Evolutionary conservation across 2,113 vertebrate genomes (phyloP).

Genomic region (Montifringilla adamsi): DNA sequence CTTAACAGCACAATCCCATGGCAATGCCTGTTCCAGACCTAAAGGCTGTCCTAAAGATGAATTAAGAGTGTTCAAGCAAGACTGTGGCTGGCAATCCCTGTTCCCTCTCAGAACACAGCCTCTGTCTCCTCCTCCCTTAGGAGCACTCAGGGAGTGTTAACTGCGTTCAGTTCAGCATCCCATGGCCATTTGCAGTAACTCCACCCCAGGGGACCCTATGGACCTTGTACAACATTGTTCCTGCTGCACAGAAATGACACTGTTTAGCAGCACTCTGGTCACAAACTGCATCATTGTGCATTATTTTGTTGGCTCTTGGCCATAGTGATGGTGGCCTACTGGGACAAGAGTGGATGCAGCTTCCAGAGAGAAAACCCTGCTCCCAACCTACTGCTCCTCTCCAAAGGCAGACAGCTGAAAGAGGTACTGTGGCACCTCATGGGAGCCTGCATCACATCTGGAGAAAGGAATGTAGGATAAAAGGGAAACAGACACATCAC

Average conservation of each 20-base stretch:
- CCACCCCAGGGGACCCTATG: neutral
- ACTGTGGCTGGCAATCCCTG: neutral
- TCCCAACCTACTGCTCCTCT: neutral
- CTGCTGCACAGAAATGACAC: neutral
- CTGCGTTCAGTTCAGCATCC: constrained; percentile 6
- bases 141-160: neutral
- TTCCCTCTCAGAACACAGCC: neutral
- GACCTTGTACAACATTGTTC: neutral
- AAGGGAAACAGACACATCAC: neutral
- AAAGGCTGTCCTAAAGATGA: neutral
- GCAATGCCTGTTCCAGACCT: neutral
- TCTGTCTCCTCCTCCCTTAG: neutral
- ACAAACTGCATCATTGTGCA: neutral
- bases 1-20: neutral
- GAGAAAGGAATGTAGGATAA: neutral
- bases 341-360: neutral
- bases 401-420: neutral
- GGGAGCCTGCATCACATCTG: neutral
- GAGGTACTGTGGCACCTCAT: neutral
- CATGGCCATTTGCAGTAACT: constrained; percentile 12
- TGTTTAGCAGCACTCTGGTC: neutral
- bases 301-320: constrained; percentile 1
- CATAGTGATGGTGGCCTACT: neutral
- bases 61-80: neutral
- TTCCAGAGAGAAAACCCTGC: neutral